phyloP scores from a whole-genome alignment of 2,113 vertebrate genomes.

The Hepsetus odoe region DNA sequence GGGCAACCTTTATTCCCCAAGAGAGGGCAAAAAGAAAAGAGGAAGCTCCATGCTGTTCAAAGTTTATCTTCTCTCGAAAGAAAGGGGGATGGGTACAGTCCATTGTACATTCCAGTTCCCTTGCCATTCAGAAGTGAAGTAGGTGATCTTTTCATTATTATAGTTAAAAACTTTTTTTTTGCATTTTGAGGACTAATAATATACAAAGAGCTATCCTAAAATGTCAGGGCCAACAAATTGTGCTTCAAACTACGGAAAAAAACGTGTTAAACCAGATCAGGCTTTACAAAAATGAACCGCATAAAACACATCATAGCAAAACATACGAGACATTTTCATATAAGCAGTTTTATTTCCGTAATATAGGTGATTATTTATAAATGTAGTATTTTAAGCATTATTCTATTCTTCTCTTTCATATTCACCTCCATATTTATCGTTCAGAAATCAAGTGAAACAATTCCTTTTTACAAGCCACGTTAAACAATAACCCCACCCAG shows the following conservation, averaged over 20 bases:
- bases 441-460: conserved; percentile 33
- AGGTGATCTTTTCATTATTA: conserved; percentile 37
- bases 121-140: conserved; percentile 52
- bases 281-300: too few relatives aligned
- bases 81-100: conserved; percentile 28
- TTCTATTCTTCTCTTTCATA: neutral
- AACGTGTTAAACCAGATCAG: too few relatives aligned
- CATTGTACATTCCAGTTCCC: conserved; percentile 52
- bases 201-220: too few relatives aligned
- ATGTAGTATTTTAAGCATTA: too few relatives aligned
- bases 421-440: neutral
- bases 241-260: too few relatives aligned
- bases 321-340: too few relatives aligned
- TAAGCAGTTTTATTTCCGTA: too few relatives aligned
- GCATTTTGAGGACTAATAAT: too few relatives aligned
- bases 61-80: conserved; percentile 10
- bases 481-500: conserved; percentile 45
- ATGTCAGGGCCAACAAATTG: too few relatives aligned
- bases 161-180: too few relatives aligned
- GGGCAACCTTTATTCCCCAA: conserved; percentile 28
- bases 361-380: too few relatives aligned
- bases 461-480: conserved; percentile 17
- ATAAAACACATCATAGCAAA: too few relatives aligned
- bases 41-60: neutral
- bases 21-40: neutral